A percentile compares a stretch with the other conserved stretches of the same genome.
Conservation (phyloP, 2,113 vertebrate species). For the Halcyon senegalensis region DNA sequence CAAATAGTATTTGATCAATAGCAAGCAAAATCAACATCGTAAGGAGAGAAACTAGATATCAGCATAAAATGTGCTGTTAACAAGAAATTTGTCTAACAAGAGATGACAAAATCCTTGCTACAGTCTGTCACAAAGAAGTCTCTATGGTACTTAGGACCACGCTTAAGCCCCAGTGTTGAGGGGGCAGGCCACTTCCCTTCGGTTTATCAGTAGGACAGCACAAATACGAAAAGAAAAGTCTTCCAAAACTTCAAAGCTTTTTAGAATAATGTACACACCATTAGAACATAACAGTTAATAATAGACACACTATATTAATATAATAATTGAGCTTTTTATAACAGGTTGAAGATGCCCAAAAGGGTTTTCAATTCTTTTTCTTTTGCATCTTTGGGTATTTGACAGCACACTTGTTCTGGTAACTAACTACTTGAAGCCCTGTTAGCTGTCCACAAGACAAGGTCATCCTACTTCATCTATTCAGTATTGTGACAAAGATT, state of each 20-base stretch:
- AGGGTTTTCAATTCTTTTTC: not conserved
- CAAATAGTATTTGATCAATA: not conserved
- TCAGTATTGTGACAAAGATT: not conserved
- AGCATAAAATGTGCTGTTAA: not conserved
- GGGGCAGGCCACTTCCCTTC: not conserved
- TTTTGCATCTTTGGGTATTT: not conserved
- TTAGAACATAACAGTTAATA: no score
- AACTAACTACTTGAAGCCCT: not conserved
- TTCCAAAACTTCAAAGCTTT: not conserved
- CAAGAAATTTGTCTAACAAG: not conserved
- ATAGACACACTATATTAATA: no score
- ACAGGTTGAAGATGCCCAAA: not conserved
- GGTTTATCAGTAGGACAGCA: not conserved
- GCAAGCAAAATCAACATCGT: not conserved
- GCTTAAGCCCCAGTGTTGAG: not conserved
- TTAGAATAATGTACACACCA: not conserved
- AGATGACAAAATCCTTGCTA: not conserved
- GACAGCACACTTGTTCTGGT: not conserved
- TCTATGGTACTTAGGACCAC: not conserved
- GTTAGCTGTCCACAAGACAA: not conserved
- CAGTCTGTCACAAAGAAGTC: not conserved
- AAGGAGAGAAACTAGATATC: not conserved
- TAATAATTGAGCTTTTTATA: not conserved
- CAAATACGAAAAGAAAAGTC: not conserved
- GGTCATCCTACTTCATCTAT: not conserved